A percentile compares a stretch with the other conserved stretches of the same genome.
Conservation (phyloP, 2,113 vertebrate species). For the Tretioscincus oriximinensis region DNA sequence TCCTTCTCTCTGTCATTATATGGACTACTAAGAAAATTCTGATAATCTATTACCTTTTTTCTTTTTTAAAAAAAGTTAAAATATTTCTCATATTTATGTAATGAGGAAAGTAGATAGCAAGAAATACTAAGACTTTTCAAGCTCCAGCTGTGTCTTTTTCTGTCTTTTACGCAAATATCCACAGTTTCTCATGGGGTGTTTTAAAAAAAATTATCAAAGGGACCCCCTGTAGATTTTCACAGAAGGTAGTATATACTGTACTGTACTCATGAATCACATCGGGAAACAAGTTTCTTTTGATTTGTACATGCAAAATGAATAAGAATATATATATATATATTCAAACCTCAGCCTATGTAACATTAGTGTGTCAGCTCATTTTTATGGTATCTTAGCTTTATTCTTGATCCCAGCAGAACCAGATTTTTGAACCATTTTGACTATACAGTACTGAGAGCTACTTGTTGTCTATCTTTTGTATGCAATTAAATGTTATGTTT, state of each 20-base stretch:
- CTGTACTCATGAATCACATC: constrained; percentile 1
- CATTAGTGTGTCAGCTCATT: neutral
- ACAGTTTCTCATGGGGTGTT: neutral
- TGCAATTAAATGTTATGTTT: too few relatives aligned
- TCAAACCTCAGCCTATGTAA: neutral
- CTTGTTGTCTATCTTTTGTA: too few relatives aligned
- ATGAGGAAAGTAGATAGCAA: constrained; percentile 31
- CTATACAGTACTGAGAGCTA: too few relatives aligned
- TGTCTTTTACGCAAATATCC: constrained; percentile 45
- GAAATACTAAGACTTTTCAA: constrained; percentile 4
- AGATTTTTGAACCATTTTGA: too few relatives aligned
- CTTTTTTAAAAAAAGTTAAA: neutral
- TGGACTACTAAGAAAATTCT: constrained; percentile 2
- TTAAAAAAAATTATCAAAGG: constrained; percentile 9
- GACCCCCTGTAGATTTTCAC: neutral
- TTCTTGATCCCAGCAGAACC: too few relatives aligned
- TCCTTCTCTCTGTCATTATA: constrained; percentile 22
- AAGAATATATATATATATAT: neutral
- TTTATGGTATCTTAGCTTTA: neutral
- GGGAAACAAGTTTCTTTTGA: constrained; percentile 31
- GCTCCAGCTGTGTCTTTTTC: constrained; percentile 30
- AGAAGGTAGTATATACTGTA: neutral
- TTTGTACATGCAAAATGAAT: fast-evolving
- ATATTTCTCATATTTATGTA: neutral
- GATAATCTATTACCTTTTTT: neutral